Evolutionary conservation across 2,888 invertebrate species (phyloP), one percentile per base, ranked within the genome.

Genomic region (Thymelicus acteon): DNA sequence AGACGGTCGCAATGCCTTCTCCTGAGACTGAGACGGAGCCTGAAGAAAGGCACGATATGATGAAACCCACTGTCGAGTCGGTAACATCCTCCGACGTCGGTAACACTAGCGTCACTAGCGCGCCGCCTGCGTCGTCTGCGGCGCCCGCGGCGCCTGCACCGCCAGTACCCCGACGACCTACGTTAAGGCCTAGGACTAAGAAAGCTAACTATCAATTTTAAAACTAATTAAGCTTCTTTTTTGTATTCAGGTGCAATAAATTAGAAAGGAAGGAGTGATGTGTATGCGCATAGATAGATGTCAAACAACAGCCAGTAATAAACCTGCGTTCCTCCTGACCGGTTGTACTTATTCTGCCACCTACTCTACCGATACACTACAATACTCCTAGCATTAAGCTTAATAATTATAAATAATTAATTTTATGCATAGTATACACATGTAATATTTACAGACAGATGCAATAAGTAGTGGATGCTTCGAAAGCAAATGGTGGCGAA

Each of bases 401-500:
- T 7, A 10, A 40, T 8, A 40, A 8, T 2, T 40, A 40, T 8
- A 8, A 40, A 3, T 13, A 1, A 12, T 12, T n/a, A 48, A 48
- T 13, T 48, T 48, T 48, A 13, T n/a, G 19, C n/a, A 48, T 2
- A 48, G 6, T n/a, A n/a, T 48, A 48, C 0, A n/a, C 2, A 48
- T 7, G n/a, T n/a, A 44, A 37, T 6, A n/a, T 63, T 58, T 73
- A n/a, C 73, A 90, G 90, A 85, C 85, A 61, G 73, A 72, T 6
- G 57, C 72, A 47, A 72, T 87, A 2, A 85, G 83, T 44, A 72
- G 77, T 40, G 85, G 86, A 8, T 77, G 90, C 0, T 89, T 84
- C 67, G 77, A 76, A 8, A 89, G 89, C 62, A 77, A 84, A 40
- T 90, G 90, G 89, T 91, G 89, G 90, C 79, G 79, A 72, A 81